These are phyloP conservation scores for Lepidocyrtinus sp. DNA, from an alignment of 2,888 invertebrate species.

Conservation along the genomic window DNA sequence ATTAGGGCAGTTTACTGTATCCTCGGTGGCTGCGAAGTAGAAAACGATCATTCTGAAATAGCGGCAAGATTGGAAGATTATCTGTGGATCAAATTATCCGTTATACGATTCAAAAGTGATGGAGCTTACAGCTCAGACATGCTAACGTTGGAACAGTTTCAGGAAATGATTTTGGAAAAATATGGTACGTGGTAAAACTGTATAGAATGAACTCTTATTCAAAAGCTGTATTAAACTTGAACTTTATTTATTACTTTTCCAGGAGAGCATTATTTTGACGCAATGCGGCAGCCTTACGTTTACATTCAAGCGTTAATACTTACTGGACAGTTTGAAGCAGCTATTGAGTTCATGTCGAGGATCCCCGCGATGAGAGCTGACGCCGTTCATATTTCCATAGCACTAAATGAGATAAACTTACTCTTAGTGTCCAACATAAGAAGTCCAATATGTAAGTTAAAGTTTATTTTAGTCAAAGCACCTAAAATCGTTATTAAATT, in stretches of 20 bases:
- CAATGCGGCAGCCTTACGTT: conserved; percentile 90
- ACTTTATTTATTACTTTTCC: conserved; percentile 50
- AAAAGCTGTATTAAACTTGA: no score
- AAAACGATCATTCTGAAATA: conserved; percentile 90
- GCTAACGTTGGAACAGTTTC: conserved; percentile 85
- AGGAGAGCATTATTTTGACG: conserved; percentile 94
- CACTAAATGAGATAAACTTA: conserved; percentile 87
- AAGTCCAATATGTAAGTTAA: conserved; percentile 79
- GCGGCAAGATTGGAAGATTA: conserved; percentile 96
- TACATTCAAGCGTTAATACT: conserved; percentile 91
- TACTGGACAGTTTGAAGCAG: conserved; percentile 98
- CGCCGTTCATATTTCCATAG: conserved; percentile 94
- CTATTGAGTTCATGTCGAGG: conserved; percentile 92
- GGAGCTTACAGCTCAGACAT: conserved; percentile 73
- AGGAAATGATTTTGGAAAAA: conserved; percentile 88
- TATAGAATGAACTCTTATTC: no score
- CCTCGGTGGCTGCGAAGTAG: conserved; percentile 88
- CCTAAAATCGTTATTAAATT: no score
- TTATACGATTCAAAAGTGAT: conserved; percentile 75
- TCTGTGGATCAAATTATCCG: conserved; percentile 92
- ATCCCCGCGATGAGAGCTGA: conserved; percentile 82
- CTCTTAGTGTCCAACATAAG: conserved; percentile 72
- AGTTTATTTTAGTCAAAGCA: background rate
- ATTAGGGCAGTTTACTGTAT: conserved; percentile 84
- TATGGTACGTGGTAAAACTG: conserved; percentile 77